A percentile compares a stretch with the other conserved stretches of the same genome.
Evolutionary conservation across 2,113 vertebrate genomes (phyloP).

Genomic region (Phalacrocorax carbo): DNA sequence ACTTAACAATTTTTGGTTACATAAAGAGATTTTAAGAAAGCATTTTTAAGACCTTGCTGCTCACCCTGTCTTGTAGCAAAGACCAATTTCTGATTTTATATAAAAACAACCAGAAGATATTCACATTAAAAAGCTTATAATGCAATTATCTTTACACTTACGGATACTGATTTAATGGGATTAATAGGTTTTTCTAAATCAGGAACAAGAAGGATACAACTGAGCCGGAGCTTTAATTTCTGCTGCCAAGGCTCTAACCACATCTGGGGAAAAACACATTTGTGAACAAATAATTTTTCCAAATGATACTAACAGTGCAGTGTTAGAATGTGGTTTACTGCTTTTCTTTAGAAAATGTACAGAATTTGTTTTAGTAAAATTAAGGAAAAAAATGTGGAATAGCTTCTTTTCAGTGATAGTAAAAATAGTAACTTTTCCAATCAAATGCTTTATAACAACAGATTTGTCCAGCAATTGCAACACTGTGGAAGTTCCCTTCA

Average conservation of each 20-base stretch:
- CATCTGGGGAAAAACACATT: neutral
- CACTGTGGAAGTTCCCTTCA: neutral
- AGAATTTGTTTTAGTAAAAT: neutral
- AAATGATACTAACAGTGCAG: neutral
- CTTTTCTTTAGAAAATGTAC: neutral
- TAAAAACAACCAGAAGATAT: neutral
- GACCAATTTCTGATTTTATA: neutral
- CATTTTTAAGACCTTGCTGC: neutral
- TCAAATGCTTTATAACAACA: neutral
- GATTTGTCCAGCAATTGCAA: neutral
- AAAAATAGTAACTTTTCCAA: neutral
- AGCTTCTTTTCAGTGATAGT: neutral
- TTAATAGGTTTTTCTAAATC: neutral
- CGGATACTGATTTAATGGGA: neutral
- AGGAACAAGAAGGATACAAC: neutral
- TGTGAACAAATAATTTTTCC: neutral
- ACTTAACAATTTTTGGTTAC: neutral
- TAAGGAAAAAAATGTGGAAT: neutral
- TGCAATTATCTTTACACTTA: neutral
- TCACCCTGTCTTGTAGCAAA: neutral
- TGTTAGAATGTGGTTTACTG: neutral
- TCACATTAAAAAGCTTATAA: neutral
- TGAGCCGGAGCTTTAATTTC: neutral
- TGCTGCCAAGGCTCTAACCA: neutral
- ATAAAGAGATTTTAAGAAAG: neutral